These are phyloP conservation scores for Lordiphosa fenestrarum DNA, from an alignment of 2,888 invertebrate genomes.

Conservation along the genomic window DNA sequence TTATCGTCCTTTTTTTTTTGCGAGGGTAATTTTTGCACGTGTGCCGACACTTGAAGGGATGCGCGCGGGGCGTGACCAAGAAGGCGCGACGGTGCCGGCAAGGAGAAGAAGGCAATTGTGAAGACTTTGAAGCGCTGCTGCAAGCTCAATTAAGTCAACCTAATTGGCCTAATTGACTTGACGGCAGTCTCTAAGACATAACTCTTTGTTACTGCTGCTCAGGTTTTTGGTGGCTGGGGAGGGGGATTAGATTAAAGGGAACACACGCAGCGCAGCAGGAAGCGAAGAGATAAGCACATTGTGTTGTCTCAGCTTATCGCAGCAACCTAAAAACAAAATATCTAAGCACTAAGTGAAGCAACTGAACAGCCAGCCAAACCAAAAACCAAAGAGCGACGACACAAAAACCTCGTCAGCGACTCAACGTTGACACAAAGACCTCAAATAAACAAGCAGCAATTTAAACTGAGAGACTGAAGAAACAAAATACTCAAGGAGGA, in stretches of 20 bases:
- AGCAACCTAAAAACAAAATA: constrained; percentile 41
- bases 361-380: constrained; percentile 1
- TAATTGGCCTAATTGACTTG: constrained; percentile 72
- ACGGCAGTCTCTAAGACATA: constrained; percentile 41
- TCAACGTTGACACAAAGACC: constrained; percentile 69
- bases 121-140: constrained; percentile 44
- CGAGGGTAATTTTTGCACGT: constrained; percentile 65
- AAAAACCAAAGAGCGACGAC: constrained; percentile 21
- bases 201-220: constrained; percentile 3
- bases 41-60: constrained; percentile 46
- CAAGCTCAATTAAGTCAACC: constrained; percentile 67
- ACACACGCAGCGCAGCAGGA: constrained; percentile 40
- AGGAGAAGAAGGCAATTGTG: constrained; percentile 38
- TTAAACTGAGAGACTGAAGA: constrained; percentile 39
- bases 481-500: constrained; percentile 8
- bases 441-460: constrained; percentile 65
- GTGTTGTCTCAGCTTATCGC: constrained; percentile 48
- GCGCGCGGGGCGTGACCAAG: constrained; percentile 1
- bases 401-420: constrained; percentile 35
- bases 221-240: constrained; percentile 8
- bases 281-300: constrained; percentile 41
- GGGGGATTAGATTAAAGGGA: constrained; percentile 15
- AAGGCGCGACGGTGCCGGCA: too few relatives aligned
- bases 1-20: constrained; percentile 32
- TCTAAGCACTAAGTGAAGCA: constrained; percentile 47